Base-by-base conservation (phyloP, 2,797 vertebrate species). In the Parotocinclus haroldoi region DNA sequence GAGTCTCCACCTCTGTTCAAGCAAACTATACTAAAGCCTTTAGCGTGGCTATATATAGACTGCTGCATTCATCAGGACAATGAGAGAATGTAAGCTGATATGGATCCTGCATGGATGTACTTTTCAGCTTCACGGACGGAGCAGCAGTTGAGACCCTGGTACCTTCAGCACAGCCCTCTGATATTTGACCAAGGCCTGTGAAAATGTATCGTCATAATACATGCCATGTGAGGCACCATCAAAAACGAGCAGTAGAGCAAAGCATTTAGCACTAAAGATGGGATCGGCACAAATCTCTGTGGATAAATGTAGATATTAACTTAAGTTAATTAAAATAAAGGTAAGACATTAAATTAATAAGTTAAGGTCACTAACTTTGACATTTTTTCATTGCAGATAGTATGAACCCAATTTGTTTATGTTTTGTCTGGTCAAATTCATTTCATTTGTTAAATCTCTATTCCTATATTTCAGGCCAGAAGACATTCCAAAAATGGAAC, bases 51-150 rank as follows among this genome's bases (percentile, higher is more conserved):
- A 80, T 75, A 79, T 70, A 80, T 81, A 78, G 69, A 66, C 37
- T 11, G 27, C 54, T 66, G 76, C 72, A 75, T 78, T 80, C 65
- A 56, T 63, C 78, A 49, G 42, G 65, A 72, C 46, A 38, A 57
- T 71, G 77, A 71, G 49, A 79, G 68, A 78, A 76, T 78, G 77
- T 71, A 65, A 76, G 70, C 46, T 64, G 67, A 78, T 79, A 48
- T 16, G 49, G 40, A 51, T 58, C 42, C 62, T 58, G 38, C 16
- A 59, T n/a, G 63, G 49, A 37, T 59, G 19, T 18, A 58, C 37
- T 5, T 27, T 27, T 63, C 63, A 49, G 7, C 55, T 37, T 14
- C 45, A 45, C 12, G 59, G 72, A 71, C 56, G 40, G 7, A 61
- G 52, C 63, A 58, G 45, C 63, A 59, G 70, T 8, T 0, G 14